These are phyloP conservation scores for Polypterus senegalus DNA, from an alignment of 2,113 vertebrate species.

Conservation along the genomic window DNA sequence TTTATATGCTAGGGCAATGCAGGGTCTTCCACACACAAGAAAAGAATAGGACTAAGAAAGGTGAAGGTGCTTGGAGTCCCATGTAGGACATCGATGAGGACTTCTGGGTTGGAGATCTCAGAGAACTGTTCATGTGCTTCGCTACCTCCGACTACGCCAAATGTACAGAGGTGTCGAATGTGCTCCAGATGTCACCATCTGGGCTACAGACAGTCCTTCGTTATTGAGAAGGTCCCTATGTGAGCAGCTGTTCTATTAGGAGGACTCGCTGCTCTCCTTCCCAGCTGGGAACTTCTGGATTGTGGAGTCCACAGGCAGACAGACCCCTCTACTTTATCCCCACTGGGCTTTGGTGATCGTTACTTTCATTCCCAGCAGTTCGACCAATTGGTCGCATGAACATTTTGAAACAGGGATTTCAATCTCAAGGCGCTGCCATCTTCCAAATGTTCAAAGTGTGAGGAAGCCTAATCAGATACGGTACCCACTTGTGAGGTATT, in stretches of 20 bases:
- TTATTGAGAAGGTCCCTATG: too few species aligned
- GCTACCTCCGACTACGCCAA: not conserved
- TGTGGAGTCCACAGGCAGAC: conserved; percentile 47
- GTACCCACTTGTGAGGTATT: too few species aligned
- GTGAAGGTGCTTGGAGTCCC: too few species aligned
- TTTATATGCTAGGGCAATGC: too few species aligned
- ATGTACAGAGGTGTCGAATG: not conserved
- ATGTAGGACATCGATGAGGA: not conserved
- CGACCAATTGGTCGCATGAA: too few species aligned
- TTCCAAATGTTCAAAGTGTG: too few species aligned
- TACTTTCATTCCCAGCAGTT: conserved; percentile 30
- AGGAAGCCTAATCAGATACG: too few species aligned
- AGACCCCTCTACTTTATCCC: conserved; percentile 42
- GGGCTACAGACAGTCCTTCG: too few species aligned
- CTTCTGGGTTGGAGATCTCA: not conserved
- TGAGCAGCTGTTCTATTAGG: conserved; percentile 36
- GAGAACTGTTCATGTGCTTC: not conserved
- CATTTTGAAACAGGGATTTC: too few species aligned
- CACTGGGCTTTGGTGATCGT: conserved; percentile 37
- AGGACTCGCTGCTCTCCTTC: conserved; percentile 36
- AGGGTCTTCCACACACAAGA: too few species aligned
- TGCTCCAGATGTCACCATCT: not conserved
- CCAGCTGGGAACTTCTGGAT: conserved; percentile 49
- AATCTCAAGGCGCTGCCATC: too few species aligned
- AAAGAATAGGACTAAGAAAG: too few species aligned